Conservation (phyloP, 2,888 invertebrate species). For the Eurytoma californica region DNA sequence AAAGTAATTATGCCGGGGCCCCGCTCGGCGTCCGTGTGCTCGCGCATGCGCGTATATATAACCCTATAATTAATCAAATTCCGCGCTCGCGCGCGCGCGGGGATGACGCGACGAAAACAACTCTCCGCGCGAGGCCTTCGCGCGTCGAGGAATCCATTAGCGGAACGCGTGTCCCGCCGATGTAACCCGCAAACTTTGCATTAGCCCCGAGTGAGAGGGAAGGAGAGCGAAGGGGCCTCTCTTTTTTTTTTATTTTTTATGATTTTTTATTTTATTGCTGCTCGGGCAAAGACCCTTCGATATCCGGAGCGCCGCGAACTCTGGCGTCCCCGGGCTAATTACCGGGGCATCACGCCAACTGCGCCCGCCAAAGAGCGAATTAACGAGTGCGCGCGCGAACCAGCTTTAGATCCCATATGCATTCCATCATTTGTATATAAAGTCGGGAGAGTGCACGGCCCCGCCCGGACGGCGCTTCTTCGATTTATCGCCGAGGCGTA, state of each 20-base stretch:
- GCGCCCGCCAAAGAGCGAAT: not conserved
- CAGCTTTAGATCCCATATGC: slow-evolving; percentile 9
- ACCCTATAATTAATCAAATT: slow-evolving; percentile 70
- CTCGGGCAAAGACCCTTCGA: slow-evolving; percentile 28
- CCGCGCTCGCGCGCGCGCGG: slow-evolving; percentile 58
- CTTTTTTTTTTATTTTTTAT: not conserved
- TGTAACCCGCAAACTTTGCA: slow-evolving; percentile 56
- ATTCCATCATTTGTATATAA: slow-evolving; percentile 29
- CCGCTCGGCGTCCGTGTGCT: not conserved
- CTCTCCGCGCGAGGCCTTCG: slow-evolving; percentile 59
- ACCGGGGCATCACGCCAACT: slow-evolving; percentile 35
- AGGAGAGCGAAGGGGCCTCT: not conserved
- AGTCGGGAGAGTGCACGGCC: not conserved
- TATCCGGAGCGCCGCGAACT: slow-evolving; percentile 14
- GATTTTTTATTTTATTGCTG: not conserved
- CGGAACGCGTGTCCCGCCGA: slow-evolving; percentile 63
- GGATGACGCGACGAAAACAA: slow-evolving; percentile 70
- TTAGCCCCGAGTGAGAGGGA: slow-evolving; percentile 51
- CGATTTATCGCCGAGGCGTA: slow-evolving; percentile 28
- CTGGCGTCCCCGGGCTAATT: slow-evolving; percentile 15
- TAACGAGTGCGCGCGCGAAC: not conserved
- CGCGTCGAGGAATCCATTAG: slow-evolving; percentile 68
- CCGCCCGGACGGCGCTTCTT: not conserved
- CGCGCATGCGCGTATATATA: not conserved
- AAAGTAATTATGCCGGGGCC: slow-evolving; percentile 67